Conservation (phyloP, 2,113 vertebrate genomes). For the Corythaeola cristata region DNA sequence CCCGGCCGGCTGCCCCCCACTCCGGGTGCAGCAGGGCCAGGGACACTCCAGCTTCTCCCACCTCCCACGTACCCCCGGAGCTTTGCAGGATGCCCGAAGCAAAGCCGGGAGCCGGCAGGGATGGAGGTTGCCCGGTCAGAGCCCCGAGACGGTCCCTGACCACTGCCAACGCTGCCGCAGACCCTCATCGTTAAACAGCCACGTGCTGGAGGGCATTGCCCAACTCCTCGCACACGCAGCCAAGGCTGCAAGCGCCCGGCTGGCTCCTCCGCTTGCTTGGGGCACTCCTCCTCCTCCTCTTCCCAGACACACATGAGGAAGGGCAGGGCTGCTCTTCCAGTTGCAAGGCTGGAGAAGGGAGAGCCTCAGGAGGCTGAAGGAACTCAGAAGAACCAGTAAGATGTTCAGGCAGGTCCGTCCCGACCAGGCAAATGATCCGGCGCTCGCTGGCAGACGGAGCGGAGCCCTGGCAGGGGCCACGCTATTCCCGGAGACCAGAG, state of each 20-base stretch:
- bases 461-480: rapidly evolving
- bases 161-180: neutral
- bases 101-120: neutral
- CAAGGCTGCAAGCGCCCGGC: neutral
- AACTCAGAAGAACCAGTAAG: neutral
- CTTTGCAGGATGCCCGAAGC: neutral
- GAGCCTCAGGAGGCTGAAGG: neutral
- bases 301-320: neutral
- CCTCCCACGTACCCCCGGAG: neutral
- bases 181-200: neutral
- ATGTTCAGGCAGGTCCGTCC: neutral
- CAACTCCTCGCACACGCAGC: neutral
- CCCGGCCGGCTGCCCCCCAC: neutral
- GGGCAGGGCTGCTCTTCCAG: neutral
- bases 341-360: neutral
- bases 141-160: rapidly evolving
- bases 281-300: neutral
- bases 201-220: rapidly evolving
- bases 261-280: neutral
- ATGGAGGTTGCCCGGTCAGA: neutral
- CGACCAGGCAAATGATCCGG: rapidly evolving
- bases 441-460: rapidly evolving
- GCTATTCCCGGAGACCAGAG: rapidly evolving
- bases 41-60: rapidly evolving
- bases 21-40: neutral